Evolutionary conservation across 2,888 invertebrate genomes (phyloP), one percentile per base, ranked within the genome.

Genomic region (Lagria hirta): DNA sequence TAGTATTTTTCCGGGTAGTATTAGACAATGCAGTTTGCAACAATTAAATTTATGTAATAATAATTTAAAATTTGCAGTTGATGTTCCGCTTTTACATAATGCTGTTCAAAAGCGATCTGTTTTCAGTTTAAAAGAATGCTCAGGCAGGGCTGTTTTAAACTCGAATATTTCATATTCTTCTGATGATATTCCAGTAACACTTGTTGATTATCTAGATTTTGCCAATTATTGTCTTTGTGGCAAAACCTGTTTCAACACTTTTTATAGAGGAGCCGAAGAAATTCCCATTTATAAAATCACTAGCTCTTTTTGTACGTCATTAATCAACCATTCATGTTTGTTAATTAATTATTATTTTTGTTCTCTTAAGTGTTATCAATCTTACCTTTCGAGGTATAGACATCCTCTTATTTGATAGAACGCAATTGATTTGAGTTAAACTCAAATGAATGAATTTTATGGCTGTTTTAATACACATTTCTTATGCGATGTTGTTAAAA

Each of bases 201-300:
- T 84, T 36, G 78, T 82, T 1, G 66, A 75, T 28, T 80, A 77
- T 61, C 66, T 85, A 52, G 81, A 83, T 55, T 64, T 75, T 58
- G 80, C 81, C 1, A 75, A 76, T 52, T 79, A 79, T 65, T 84
- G 85, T 63, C 61, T 78, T 1, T 84, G 84, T 65, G 82, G 83
- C 1, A 65, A 62, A 43, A 66, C 71, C 3, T 69, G 69, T 48
- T 68, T 72, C 49, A 57, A 64, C 26, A 49, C 58, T 6, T 69
- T 49, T 48, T 49, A 67, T 6, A 54, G 52, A 35, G 62, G 60
- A 57, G 65, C 48, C 64, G 70, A 58, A 58, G n/a, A n/a, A n/a
- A n/a, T n/a, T n/a, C n/a, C n/a, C n/a, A n/a, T n/a, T n/a, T n/a
- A n/a, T n/a, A n/a, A n/a, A n/a, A n/a, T n/a, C n/a, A n/a, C n/a